phyloP scores from a whole-genome alignment of 2,113 vertebrate genomes.

The Lasiurus borealis region DNA sequence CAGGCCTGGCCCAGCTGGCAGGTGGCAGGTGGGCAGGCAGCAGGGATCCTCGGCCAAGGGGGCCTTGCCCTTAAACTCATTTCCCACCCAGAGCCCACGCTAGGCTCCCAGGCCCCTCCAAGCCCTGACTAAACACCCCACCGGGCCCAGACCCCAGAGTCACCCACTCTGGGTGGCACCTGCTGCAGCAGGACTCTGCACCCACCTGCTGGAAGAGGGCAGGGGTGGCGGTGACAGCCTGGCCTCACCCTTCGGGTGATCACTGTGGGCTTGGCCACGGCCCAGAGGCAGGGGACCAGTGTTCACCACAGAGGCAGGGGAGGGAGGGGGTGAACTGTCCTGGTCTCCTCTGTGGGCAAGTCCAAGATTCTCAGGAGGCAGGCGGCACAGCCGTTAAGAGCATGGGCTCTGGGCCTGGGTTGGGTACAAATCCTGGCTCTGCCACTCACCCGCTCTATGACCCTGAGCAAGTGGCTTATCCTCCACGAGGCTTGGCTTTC shows the following conservation, averaged over 20 bases:
- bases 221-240: background rate
- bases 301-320: background rate
- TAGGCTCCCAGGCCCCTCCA: background rate
- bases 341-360: background rate
- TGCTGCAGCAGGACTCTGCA: background rate
- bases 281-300: conserved; percentile 83
- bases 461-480: background rate
- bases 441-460: background rate
- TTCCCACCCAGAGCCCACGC: background rate
- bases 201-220: background rate
- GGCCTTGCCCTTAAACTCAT: background rate
- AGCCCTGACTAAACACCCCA: background rate
- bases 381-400: background rate
- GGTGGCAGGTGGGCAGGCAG: background rate
- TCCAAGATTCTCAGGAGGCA: background rate
- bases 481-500: background rate
- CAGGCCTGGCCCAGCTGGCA: conserved; percentile 69
- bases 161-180: background rate
- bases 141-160: background rate
- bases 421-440: background rate
- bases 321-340: accelerated
- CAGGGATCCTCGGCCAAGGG: background rate
- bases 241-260: conserved; percentile 82
- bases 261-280: conserved; percentile 84
- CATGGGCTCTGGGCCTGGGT: background rate